Evolutionary conservation across 37 sponge, comb jelly and placozoan genomes (phyloP).

Genomic region (Geodia barretti): DNA sequence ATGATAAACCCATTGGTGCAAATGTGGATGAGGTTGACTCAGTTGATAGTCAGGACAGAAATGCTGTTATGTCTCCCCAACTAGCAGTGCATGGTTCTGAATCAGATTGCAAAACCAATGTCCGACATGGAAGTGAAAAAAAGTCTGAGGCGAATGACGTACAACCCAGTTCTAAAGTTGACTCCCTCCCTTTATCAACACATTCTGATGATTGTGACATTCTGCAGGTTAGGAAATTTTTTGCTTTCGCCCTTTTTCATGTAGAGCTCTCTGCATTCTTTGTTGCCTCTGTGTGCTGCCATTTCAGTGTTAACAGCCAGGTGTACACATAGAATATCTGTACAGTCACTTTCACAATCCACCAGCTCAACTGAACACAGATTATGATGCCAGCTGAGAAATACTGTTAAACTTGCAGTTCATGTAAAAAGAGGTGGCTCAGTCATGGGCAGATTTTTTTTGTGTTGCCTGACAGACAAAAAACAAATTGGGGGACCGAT

Average conservation of each 20-base stretch:
- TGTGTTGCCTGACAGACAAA: too few species aligned
- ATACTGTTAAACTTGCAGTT: too few species aligned
- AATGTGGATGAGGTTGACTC: neutral
- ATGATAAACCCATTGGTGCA: conserved; percentile 24
- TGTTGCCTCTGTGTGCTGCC: neutral
- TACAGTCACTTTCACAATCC: neutral
- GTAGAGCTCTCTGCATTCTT: too few species aligned
- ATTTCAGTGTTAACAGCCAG: neutral
- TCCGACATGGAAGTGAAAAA: neutral
- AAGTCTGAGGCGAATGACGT: neutral
- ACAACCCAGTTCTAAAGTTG: neutral
- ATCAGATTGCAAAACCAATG: neutral
- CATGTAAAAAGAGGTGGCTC: too few species aligned
- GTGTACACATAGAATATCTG: neutral
- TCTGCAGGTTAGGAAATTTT: neutral
- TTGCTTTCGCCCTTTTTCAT: too few species aligned
- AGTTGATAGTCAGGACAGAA: neutral
- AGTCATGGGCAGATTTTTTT: too few species aligned
- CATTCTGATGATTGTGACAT: neutral
- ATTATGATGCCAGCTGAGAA: neutral
- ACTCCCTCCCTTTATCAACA: too few species aligned
- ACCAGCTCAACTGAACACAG: neutral
- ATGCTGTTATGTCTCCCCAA: neutral
- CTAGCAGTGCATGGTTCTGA: too few species aligned
- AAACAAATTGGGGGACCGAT: too few species aligned